These are phyloP conservation scores for Autographa gamma DNA, from an alignment of 2,888 invertebrate species.

Conservation along the genomic window DNA sequence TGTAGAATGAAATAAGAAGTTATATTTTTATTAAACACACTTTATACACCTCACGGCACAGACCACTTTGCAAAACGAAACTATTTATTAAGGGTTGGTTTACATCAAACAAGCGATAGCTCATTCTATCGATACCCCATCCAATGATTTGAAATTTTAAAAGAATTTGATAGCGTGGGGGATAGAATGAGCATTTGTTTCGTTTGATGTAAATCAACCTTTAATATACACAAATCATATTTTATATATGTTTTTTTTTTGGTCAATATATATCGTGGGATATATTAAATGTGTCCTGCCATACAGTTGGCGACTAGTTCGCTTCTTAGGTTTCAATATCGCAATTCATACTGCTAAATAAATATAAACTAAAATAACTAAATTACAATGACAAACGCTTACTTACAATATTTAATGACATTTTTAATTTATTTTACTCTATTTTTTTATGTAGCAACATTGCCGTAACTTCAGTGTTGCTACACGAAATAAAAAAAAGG, in stretches of 20 bases:
- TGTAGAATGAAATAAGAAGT: not conserved
- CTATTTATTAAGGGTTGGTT: no score
- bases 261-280: not conserved
- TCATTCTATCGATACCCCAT: no score
- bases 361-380: constrained; percentile 5
- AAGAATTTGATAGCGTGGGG: no score
- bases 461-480: not conserved
- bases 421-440: not conserved
- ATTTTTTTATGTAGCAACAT: not conserved
- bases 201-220: no score
- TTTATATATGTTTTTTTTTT: no score
- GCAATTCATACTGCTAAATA: constrained; percentile 13
- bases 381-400: constrained; percentile 9
- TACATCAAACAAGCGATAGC: no score
- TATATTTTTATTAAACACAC: not conserved
- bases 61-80: not conserved
- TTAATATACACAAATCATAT: no score
- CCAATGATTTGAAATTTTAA: no score
- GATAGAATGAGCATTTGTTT: no score
- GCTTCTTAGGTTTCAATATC: constrained; percentile 33
- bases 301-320: constrained; percentile 30
- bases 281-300: not conserved
- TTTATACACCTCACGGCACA: not conserved
- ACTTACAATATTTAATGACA: not conserved
- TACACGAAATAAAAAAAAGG: not conserved